phyloP scores from a whole-genome alignment of 2,888 invertebrate genomes.

The Cabera pusaria region DNA sequence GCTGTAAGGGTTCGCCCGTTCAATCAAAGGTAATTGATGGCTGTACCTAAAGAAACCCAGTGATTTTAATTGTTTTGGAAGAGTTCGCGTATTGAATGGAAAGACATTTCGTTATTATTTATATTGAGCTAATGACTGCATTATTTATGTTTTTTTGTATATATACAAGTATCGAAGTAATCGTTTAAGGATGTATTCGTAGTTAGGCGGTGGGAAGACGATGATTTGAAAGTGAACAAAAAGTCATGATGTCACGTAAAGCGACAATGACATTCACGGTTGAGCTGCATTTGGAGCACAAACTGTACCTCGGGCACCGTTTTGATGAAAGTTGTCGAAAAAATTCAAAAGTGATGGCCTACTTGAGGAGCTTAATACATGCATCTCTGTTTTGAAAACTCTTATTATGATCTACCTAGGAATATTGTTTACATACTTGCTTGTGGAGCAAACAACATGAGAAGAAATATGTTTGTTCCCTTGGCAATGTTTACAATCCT shows the following conservation, averaged over 20 bases:
- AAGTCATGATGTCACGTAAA: conserved; percentile 74
- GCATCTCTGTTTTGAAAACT: too few species aligned
- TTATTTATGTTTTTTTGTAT: conserved; percentile 34
- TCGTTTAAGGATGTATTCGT: too few species aligned
- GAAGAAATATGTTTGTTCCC: conserved; percentile 6
- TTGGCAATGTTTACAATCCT: background rate
- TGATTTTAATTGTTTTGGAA: conserved; percentile 42
- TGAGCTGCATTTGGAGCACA: conserved; percentile 77
- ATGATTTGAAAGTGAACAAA: conserved; percentile 70
- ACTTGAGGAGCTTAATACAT: conserved; percentile 18
- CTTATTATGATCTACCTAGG: conserved; percentile 1
- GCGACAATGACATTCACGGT: conserved; percentile 82
- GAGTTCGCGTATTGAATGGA: conserved; percentile 38
- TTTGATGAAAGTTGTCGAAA: conserved; percentile 75
- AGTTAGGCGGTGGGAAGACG: conserved; percentile 1
- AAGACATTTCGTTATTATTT: conserved; percentile 41
- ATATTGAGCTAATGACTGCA: conserved; percentile 30
- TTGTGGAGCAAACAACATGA: conserved; percentile 12
- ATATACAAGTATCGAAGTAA: conserved; percentile 14
- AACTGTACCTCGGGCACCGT: conserved; percentile 69
- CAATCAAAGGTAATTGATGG: conserved; percentile 88
- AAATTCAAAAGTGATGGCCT: conserved; percentile 57
- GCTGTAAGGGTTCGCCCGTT: conserved; percentile 95
- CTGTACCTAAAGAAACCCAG: conserved; percentile 28
- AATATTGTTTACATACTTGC: conserved; percentile 38